Percentiles rank a stretch among this genome's conserved stretches.
These are phyloP conservation scores for Diarsia rubi DNA, from an alignment of 2,888 invertebrate genomes.

Conservation along the genomic window DNA sequence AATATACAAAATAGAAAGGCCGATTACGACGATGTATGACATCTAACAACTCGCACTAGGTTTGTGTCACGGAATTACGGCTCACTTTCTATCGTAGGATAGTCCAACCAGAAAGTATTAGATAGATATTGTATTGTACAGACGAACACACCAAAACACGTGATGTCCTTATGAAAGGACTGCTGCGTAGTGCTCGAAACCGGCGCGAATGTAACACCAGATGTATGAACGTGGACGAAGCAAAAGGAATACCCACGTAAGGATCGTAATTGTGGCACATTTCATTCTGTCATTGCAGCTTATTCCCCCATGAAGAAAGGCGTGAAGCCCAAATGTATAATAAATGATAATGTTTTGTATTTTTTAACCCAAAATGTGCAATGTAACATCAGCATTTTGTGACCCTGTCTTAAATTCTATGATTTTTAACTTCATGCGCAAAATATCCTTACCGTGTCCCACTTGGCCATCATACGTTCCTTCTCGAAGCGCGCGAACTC, in stretches of 20 bases:
- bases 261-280: neutral
- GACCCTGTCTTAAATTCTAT: neutral
- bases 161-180: neutral
- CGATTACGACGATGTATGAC: neutral
- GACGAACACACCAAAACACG: neutral
- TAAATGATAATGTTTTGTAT: slow-evolving; percentile 14
- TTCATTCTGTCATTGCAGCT: neutral
- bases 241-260: neutral
- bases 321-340: neutral
- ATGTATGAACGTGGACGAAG: slow-evolving; percentile 1
- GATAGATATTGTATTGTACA: neutral
- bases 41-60: neutral
- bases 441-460: slow-evolving; percentile 96
- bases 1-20: neutral
- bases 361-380: slow-evolving; percentile 18
- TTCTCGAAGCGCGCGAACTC: slow-evolving; percentile 99
- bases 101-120: neutral
- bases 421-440: slow-evolving; percentile 22
- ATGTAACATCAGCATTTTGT: neutral
- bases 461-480: slow-evolving; percentile 99
- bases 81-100: neutral
- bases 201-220: neutral
- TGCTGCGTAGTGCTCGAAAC: neutral
- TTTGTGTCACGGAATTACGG: neutral
- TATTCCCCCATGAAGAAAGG: too few species aligned